Evolutionary conservation across 2,888 invertebrate species (phyloP), one percentile per base, ranked within the genome.

Genomic region (Apomyelois bistriatella): DNA sequence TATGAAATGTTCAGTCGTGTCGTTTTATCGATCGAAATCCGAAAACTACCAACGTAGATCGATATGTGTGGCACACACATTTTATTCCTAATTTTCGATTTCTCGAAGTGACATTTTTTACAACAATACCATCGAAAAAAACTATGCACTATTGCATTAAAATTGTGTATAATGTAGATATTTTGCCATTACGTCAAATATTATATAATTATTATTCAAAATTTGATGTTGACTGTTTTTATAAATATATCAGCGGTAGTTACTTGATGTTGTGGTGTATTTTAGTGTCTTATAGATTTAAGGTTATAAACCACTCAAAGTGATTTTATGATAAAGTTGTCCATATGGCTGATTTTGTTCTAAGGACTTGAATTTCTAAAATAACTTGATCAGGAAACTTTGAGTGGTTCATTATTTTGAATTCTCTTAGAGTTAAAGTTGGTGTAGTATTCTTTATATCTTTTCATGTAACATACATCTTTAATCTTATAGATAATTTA

Each of bases 261-360:
- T 88, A 91, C 77, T 91, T 85, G 90, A 88, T 91, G 91, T 91
- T 90, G 91, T 91, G 91, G 89, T 82, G 90, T 91, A 87, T 82
- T 84, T 83, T 89, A 89, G 90, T 90, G 90, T 90, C 89, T 90
- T 90, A 89, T 88, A 84, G 80, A 65, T 71, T 66, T 82, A 86
- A 84, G 83, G 73, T 73, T 63, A 68, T 74, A 66, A 73, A 81
- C 76, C 82, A 82, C 80, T 84, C 82, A 79, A 80, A 81, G 77
- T 73, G 59, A 7, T 32, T 30, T 10, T 38, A 22, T 15, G 9
- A n/a, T 16, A 28, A 22, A n/a, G 6, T 0, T 50, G 9, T 17
- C 10, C 12, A 43, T 9, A 13, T n/a, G 22, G 28, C 16, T 10
- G 13, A 36, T 36, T 17, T 12, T 32, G 10, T 35, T 46, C 10